phyloP scores from a whole-genome alignment of 2,113 vertebrate genomes.

The Calidris pugnax region DNA sequence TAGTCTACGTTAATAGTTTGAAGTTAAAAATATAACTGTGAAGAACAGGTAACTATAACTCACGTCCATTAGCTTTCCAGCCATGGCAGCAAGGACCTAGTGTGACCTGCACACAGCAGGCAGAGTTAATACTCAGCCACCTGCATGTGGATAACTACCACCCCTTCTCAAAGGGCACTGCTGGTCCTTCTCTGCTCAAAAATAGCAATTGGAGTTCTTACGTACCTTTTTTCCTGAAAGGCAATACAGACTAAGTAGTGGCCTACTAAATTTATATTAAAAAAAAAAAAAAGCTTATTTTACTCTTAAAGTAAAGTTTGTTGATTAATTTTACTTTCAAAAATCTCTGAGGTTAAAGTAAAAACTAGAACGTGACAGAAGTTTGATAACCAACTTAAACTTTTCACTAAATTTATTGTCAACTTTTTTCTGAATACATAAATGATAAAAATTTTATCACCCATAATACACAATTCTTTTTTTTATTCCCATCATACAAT shows the following conservation, averaged over 20 bases:
- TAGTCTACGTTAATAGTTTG: background rate
- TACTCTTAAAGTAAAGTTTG: background rate
- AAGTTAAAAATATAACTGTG: background rate
- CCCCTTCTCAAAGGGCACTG: background rate
- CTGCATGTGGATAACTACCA: background rate
- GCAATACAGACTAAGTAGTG: background rate
- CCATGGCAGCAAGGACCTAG: background rate
- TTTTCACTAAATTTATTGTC: background rate
- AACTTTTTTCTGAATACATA: background rate
- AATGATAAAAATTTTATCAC: background rate
- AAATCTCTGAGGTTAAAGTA: background rate
- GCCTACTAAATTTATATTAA: background rate
- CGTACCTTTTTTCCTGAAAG: background rate
- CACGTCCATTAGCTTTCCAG: background rate
- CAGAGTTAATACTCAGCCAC: background rate
- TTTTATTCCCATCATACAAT: rapidly evolving
- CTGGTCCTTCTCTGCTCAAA: background rate
- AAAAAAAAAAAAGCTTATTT: background rate
- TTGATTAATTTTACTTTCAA: background rate
- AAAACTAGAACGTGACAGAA: background rate
- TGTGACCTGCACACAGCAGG: background rate
- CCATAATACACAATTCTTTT: background rate
- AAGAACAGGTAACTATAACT: background rate
- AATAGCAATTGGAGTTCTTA: background rate
- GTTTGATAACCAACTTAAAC: background rate